phyloP scores from a whole-genome alignment of 1,140 invertebrate species.

The Armadillidium nasatum region DNA sequence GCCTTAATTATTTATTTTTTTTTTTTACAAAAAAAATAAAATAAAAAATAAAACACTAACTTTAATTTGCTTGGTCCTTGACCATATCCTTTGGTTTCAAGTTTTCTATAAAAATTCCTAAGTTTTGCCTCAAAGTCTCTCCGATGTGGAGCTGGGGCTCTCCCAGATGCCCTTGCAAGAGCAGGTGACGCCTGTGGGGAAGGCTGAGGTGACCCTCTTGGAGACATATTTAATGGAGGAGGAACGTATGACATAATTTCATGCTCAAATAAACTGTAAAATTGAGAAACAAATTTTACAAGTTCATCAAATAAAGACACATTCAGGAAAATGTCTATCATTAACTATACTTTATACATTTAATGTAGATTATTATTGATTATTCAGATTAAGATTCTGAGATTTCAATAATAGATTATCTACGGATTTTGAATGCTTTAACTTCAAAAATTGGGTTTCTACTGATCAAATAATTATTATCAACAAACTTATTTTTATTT shows the following conservation, averaged over 20 bases:
- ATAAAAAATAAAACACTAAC: constrained; percentile 58
- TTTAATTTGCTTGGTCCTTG: constrained; percentile 93
- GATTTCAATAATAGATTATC: no score
- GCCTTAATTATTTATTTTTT: background rate
- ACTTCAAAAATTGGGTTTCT: no score
- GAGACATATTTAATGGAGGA: constrained; percentile 54
- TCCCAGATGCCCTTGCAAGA: constrained; percentile 64
- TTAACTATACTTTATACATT: no score
- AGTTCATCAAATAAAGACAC: no score
- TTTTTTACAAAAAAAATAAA: no score
- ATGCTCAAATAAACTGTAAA: constrained; percentile 87
- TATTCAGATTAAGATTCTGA: no score
- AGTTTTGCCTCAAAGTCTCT: constrained; percentile 94
- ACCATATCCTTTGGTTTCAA: constrained; percentile 93
- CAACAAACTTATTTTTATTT: no score
- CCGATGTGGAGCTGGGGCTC: constrained; percentile 79
- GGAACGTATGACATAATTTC: constrained; percentile 97
- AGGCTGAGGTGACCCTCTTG: constrained; percentile 60
- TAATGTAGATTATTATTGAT: no score
- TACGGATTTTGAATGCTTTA: no score
- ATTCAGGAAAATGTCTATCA: no score
- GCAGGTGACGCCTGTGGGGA: constrained; percentile 76
- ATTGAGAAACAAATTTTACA: no score
- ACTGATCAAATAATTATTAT: no score
- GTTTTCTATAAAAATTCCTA: constrained; percentile 86